A percentile compares a stretch with the other conserved stretches of the same genome.
These are phyloP conservation scores for Sciurus niger DNA, from an alignment of 2,113 vertebrate genomes.

Conservation along the genomic window DNA sequence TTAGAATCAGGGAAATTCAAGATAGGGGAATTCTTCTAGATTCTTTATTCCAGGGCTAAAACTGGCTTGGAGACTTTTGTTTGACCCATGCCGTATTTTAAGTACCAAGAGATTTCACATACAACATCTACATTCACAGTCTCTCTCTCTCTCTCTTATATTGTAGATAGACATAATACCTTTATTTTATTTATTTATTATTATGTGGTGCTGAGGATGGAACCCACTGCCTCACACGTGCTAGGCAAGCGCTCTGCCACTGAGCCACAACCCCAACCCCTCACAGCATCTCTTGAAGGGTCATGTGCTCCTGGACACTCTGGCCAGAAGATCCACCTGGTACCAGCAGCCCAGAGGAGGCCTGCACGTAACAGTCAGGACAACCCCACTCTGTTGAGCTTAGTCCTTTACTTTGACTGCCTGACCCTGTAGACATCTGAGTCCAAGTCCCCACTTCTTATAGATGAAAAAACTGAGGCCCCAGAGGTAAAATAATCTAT, in stretches of 20 bases:
- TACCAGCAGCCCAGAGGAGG: neutral
- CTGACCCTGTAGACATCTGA: neutral
- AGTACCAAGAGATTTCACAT: neutral
- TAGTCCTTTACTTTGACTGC: neutral
- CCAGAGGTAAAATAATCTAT: neutral
- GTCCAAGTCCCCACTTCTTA: neutral
- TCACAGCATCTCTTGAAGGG: neutral
- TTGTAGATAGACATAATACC: too few species aligned
- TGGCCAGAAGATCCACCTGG: neutral
- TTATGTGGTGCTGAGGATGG: too few species aligned
- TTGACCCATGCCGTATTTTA: neutral
- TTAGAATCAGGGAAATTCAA: slow-evolving; percentile 8
- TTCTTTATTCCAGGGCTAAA: neutral
- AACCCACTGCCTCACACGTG: too few species aligned
- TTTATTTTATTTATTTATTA: too few species aligned
- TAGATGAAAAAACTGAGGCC: neutral
- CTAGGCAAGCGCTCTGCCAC: too few species aligned
- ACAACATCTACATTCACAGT: neutral
- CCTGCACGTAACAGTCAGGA: neutral
- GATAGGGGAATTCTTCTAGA: neutral
- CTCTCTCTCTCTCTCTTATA: neutral
- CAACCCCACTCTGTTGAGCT: neutral
- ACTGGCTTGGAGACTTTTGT: slow-evolving; percentile 18
- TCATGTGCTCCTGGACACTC: neutral
- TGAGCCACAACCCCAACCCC: too few species aligned